Base-by-base conservation (phyloP, 2,888 invertebrate genomes). In the Perdita meconis region DNA sequence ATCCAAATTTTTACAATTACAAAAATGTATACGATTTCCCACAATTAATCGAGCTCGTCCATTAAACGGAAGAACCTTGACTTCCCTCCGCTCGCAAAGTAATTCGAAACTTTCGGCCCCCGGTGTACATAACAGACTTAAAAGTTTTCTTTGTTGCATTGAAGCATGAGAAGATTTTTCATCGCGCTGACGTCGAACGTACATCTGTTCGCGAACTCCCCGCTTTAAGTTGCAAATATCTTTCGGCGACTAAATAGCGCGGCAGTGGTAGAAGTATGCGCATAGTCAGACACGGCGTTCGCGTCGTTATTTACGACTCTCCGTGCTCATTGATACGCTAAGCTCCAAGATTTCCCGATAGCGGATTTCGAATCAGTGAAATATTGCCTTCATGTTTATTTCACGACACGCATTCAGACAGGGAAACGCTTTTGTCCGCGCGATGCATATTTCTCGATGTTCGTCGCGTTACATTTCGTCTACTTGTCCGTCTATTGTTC, bases 381-480 rank as follows among this genome's bases (percentile, higher is more conserved):
- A 16, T 40, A 30, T 55, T 19, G 22, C 19, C 6, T 24, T 65
- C 30, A 34, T 44, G 30, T 65, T 65, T 65, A 40, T 55, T 42
- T 55, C 22, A 55, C 12, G 30, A 19, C 3, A 55, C 12, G 8
- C 19, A 30, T 47, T 47, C 3, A 47, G 30, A 47, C 10, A 12
- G 47, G 19, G 19, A 19, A 8, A 22, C 2, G 3, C 22, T 19
- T 47, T 10, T 22, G 2, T 12, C 12, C 19, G 19, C 1, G 10
- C 19, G 0, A 10, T 22, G 47, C 10, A 3, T 2, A 0, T 22
- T 16, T 19, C 12, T 47, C 12, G 22, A 30, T 10, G 3, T 47
- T 47, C 22, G 10, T 10, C 22, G 19, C 47, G 8, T 19, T 47
- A 19, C 10, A 16, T 47, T 10, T 2, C 12, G 22, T 4, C 2